Evolutionary conservation across 2,797 vertebrate genomes (phyloP), one percentile per base, ranked within the genome.

Genomic region (Philypnodon macrostomus): DNA sequence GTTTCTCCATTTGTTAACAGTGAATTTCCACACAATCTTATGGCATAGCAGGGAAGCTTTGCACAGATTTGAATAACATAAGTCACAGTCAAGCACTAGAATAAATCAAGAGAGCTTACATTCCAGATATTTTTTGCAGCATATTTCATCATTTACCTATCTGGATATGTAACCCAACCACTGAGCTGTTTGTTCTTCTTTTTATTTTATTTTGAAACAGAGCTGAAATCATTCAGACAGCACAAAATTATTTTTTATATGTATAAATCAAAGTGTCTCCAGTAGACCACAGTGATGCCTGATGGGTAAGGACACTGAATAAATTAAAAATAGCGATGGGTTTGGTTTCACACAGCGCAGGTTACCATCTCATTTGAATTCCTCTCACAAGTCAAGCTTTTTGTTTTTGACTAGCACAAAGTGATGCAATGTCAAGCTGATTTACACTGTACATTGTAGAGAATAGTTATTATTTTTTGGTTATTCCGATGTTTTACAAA

Each of bases 91-190:
- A 31, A 64, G 54, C 52, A 38, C 14, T 41, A 56, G 40, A 67
- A 44, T 55, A 42, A 70, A 74, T 70, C 56, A 53, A 45, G 42
- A 54, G 47, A 64, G 26, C 10, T 1, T 53, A 32, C 19, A 59
- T 71, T 62, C 38, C 63, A 53, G 41, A 70, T 66, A 67, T 67
- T 85, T 67, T 85, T 84, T 80, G 52, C 78, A 69, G 49, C 16
- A 4, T 54, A 71, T 86, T 83, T 77, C 80, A 81, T 85, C 80
- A 86, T 74, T 70, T 79, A 66, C 67, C 64, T 73, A 58, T 71
- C 47, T 75, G 53, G 52, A 67, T 62, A 73, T 76, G 70, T 41
- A 72, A 80, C 41, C 33, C 63, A 77, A 40, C 34, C 46, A 53
- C 31, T 12, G 40, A 53, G 50, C 53, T 53, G 51, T 72, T 63